These are phyloP conservation scores for Mamestra brassicae DNA, from an alignment of 2,888 invertebrate genomes.

Conservation along the genomic window DNA sequence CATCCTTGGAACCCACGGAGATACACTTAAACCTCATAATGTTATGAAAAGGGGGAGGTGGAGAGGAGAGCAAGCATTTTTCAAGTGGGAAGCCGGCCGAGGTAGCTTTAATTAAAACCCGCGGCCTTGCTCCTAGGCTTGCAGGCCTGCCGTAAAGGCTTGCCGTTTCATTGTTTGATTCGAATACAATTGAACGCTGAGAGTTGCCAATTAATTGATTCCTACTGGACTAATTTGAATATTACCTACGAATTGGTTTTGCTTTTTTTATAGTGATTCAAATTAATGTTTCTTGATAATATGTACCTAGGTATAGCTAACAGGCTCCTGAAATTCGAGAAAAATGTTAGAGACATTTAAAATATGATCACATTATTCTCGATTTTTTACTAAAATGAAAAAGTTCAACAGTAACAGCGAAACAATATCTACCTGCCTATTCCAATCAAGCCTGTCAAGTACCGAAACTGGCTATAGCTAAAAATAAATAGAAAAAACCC, in stretches of 20 bases:
- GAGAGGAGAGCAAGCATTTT: slow-evolving; percentile 41
- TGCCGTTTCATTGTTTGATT: slow-evolving; percentile 28
- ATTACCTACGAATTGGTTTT: slow-evolving; percentile 12
- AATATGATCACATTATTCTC: too few species aligned
- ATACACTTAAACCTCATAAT: slow-evolving; percentile 45
- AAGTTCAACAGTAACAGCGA: not conserved
- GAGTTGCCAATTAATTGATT: slow-evolving; percentile 37
- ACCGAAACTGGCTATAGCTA: not conserved
- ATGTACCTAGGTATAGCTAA: not conserved
- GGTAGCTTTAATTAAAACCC: slow-evolving; percentile 52
- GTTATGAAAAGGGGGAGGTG: slow-evolving; percentile 42
- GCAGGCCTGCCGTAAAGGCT: slow-evolving; percentile 26
- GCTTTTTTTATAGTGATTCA: slow-evolving; percentile 17
- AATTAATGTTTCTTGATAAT: not conserved
- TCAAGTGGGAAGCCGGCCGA: slow-evolving; percentile 17
- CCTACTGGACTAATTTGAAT: slow-evolving; percentile 21
- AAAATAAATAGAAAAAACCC: slow-evolving; percentile 5
- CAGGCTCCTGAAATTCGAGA: not conserved
- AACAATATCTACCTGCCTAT: not conserved
- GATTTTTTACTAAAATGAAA: too few species aligned
- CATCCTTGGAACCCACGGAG: slow-evolving; percentile 21
- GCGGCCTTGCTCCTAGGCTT: slow-evolving; percentile 24
- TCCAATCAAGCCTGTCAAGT: not conserved
- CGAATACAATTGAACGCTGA: slow-evolving; percentile 21
- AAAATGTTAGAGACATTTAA: not conserved